phyloP scores from a whole-genome alignment of 2,797 vertebrate genomes.

The Anguilla anguilla region DNA sequence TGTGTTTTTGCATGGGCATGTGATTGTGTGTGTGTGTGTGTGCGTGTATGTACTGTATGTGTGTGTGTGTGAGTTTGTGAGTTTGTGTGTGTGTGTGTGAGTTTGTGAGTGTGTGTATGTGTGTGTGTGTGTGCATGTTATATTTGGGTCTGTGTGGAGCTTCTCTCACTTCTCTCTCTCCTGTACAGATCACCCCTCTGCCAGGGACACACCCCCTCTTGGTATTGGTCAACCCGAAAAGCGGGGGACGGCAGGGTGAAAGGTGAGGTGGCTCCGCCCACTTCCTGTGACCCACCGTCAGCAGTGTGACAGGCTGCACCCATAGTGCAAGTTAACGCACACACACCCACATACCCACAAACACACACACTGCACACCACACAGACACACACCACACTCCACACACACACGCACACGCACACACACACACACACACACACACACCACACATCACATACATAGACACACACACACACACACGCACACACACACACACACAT shows the following conservation, averaged over 20 bases:
- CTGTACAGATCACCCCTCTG: slow-evolving; percentile 82
- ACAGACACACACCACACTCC: neutral
- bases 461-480: neutral
- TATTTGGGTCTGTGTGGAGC: neutral
- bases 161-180: slow-evolving; percentile 38
- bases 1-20: neutral
- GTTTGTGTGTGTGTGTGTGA: too few relatives aligned
- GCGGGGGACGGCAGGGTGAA: slow-evolving; percentile 92
- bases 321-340: neutral
- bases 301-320: neutral
- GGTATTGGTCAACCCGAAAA: slow-evolving; percentile 93
- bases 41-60: too few relatives aligned
- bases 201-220: slow-evolving; percentile 89
- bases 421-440: neutral
- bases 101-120: slow-evolving; percentile 8
- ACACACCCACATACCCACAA: neutral
- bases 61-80: too few relatives aligned
- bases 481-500: too few relatives aligned
- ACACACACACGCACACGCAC: neutral
- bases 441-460: neutral
- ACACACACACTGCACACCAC: neutral
- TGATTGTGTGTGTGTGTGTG: slow-evolving; percentile 11
- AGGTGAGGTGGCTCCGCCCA: slow-evolving; percentile 67
- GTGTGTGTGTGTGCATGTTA: neutral
- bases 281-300: neutral